Conservation (phyloP, 2,113 vertebrate genomes). For the Calyptommatus sinebrachiatus region DNA sequence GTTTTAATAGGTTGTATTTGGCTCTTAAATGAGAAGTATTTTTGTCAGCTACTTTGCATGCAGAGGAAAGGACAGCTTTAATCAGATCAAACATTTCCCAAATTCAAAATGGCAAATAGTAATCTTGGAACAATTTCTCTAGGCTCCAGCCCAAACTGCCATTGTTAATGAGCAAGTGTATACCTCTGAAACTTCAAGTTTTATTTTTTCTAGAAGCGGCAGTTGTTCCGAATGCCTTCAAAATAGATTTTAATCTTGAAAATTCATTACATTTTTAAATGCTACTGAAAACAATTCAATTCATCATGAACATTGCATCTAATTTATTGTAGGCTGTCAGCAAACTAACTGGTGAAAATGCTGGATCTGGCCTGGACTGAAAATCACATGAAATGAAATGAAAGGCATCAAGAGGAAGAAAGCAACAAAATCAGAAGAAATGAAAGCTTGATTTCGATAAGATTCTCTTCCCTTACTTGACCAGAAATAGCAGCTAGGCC, state of each 20-base stretch:
- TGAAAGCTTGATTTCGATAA: not conserved
- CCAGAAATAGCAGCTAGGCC: not conserved
- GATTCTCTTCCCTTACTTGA: not conserved
- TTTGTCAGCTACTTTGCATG: not conserved
- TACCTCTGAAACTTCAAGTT: not conserved
- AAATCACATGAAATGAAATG: not conserved
- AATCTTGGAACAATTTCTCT: not conserved
- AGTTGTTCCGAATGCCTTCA: slow-evolving; percentile 1
- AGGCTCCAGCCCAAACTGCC: not conserved
- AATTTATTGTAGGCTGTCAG: not conserved
- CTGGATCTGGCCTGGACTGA: not conserved
- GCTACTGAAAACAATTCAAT: not conserved
- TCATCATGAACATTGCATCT: not conserved
- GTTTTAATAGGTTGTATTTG: not conserved
- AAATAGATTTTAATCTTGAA: not conserved
- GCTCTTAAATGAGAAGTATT: not conserved
- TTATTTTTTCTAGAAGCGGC: not conserved
- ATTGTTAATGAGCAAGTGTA: not conserved
- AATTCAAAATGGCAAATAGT: slow-evolving; percentile 1
- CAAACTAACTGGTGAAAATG: not conserved
- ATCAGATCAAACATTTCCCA: slow-evolving; percentile 2
- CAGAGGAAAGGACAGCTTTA: not conserved
- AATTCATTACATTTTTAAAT: slow-evolving; percentile 12
- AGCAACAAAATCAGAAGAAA: not conserved
- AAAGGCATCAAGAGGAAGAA: not conserved